These are phyloP conservation scores for Incurvaria masculella DNA, from an alignment of 2,888 invertebrate genomes.

Conservation along the genomic window DNA sequence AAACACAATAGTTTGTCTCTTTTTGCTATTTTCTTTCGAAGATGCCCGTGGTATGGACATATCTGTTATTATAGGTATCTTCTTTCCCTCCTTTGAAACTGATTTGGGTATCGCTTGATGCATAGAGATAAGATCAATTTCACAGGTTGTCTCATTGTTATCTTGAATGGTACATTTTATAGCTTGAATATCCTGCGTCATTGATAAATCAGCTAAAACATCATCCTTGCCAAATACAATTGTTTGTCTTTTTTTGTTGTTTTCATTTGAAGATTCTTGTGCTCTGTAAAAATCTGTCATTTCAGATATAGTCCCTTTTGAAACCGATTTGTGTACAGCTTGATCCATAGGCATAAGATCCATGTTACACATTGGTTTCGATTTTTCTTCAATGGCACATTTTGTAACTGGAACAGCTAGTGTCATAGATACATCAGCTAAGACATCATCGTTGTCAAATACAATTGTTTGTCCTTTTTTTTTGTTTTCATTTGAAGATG, in stretches of 20 bases:
- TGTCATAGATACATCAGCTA: conserved; percentile 4
- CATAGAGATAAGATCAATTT: too few species aligned
- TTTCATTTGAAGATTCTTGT: too few species aligned
- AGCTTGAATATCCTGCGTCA: conserved; percentile 1
- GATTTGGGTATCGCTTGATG: too few species aligned
- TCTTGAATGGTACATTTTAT: background rate
- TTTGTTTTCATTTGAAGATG: background rate
- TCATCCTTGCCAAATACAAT: conserved; percentile 1
- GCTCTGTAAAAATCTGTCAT: too few species aligned
- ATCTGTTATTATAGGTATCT: too few species aligned
- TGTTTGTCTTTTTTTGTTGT: conserved; percentile 2
- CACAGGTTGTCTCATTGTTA: too few species aligned
- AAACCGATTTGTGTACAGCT: conserved; percentile 1
- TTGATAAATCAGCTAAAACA: conserved; percentile 4
- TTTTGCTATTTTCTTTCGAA: background rate
- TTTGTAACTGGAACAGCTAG: background rate
- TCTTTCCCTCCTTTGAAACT: too few species aligned
- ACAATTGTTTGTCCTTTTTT: background rate
- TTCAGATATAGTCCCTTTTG: too few species aligned
- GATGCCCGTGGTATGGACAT: too few species aligned
- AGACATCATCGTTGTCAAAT: background rate
- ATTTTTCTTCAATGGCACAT: too few species aligned
- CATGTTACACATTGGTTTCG: too few species aligned
- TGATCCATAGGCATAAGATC: conserved; percentile 2
- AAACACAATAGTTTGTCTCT: background rate